Percentiles rank a stretch among this genome's conserved stretches.
These are phyloP conservation scores for Neodiprion lecontei DNA, from an alignment of 1,140 invertebrate genomes.

Conservation along the genomic window DNA sequence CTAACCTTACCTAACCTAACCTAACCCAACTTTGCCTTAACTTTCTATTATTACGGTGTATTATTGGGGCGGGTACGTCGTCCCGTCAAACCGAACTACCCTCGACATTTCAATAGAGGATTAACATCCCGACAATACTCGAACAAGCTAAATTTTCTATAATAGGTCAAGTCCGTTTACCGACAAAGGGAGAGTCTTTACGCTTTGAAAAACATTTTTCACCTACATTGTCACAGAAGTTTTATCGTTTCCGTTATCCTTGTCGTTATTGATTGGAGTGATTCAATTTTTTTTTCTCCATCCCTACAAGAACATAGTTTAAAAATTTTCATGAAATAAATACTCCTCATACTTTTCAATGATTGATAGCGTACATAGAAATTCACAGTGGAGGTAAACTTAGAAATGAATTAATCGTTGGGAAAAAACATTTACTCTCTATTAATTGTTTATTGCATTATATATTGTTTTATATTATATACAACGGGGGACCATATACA, in stretches of 20 bases:
- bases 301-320: too few relatives aligned
- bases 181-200: constrained; percentile 4
- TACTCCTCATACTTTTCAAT: too few relatives aligned
- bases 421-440: too few relatives aligned
- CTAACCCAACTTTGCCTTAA: constrained; percentile 3
- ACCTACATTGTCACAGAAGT: too few relatives aligned
- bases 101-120: constrained; percentile 2
- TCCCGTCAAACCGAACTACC: not conserved
- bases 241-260: too few relatives aligned
- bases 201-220: too few relatives aligned
- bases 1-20: not conserved
- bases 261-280: too few relatives aligned
- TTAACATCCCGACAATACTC: not conserved
- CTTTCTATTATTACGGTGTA: not conserved
- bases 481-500: constrained; percentile 56
- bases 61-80: constrained; percentile 1
- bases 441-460: constrained; percentile 55
- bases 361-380: too few relatives aligned
- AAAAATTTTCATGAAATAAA: too few relatives aligned
- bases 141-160: constrained; percentile 5
- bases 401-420: too few relatives aligned
- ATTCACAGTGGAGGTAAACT: too few relatives aligned
- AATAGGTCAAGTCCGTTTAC: not conserved
- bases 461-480: constrained; percentile 52
- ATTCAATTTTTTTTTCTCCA: too few relatives aligned